Conservation (phyloP, 2,888 invertebrate genomes). For the Entomobrya multifasciata region DNA sequence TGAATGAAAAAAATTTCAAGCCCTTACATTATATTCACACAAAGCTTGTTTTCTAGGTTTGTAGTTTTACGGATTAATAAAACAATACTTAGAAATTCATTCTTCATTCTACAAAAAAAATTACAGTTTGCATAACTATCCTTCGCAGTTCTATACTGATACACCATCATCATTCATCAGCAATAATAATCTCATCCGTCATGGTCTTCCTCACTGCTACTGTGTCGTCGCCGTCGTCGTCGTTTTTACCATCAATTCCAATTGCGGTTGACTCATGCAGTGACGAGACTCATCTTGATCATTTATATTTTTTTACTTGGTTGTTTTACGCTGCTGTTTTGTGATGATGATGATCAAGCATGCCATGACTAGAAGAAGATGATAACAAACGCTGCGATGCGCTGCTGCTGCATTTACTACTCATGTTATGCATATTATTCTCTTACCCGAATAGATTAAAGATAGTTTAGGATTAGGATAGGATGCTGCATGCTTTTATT, state of each 20-base stretch:
- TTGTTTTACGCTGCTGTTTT: neutral
- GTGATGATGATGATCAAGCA: neutral
- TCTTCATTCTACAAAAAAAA: neutral
- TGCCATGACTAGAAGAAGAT: neutral
- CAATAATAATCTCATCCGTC: conserved; percentile 33
- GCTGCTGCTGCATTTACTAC: neutral
- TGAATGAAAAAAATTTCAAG: no score
- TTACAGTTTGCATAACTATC: conserved; percentile 23
- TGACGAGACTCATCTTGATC: conserved; percentile 29
- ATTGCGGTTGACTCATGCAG: conserved; percentile 42
- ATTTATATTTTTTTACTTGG: neutral
- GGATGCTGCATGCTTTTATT: no score
- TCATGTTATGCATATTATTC: no score
- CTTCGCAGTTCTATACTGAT: neutral
- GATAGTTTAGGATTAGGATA: no score
- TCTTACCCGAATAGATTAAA: no score
- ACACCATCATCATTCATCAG: conserved; percentile 14
- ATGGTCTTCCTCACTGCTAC: conserved; percentile 22
- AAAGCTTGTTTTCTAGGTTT: neutral
- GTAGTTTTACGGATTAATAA: neutral
- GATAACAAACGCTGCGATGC: neutral
- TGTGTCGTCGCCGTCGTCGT: conserved; percentile 4
- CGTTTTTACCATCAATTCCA: conserved; percentile 18
- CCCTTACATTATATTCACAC: neutral
- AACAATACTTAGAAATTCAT: no score